Conservation (phyloP, 2,797 vertebrate genomes). For the Liasis olivaceus region DNA sequence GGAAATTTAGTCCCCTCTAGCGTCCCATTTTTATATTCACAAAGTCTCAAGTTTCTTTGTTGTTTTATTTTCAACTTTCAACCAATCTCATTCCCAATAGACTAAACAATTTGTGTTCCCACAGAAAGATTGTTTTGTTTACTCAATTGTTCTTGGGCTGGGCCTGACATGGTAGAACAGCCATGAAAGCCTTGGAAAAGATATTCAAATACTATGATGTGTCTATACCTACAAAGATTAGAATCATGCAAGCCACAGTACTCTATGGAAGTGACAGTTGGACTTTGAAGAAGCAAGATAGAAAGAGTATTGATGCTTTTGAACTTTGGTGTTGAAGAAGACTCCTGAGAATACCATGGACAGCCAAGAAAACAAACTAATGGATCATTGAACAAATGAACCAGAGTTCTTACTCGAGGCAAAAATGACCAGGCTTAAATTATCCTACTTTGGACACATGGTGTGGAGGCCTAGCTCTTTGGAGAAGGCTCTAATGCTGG, state of each 20-base stretch:
- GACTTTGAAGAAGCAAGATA: too few relatives aligned
- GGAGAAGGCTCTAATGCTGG: background rate
- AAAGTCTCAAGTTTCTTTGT: background rate
- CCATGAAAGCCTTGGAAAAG: too few relatives aligned
- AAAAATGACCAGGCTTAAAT: background rate
- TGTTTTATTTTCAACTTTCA: background rate
- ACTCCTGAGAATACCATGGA: too few relatives aligned
- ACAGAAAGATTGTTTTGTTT: background rate
- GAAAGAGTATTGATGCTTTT: too few relatives aligned
- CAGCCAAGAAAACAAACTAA: too few relatives aligned
- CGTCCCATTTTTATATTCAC: background rate
- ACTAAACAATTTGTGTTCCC: background rate
- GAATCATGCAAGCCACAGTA: too few relatives aligned
- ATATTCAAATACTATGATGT: too few relatives aligned
- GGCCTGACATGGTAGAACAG: too few relatives aligned
- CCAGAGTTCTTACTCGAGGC: background rate
- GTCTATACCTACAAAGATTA: too few relatives aligned
- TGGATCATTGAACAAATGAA: background rate
- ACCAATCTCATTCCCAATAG: background rate
- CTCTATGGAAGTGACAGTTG: too few relatives aligned
- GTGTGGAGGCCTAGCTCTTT: background rate
- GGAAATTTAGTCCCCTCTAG: background rate
- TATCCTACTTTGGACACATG: background rate
- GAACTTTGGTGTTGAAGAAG: too few relatives aligned
- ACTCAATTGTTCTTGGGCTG: background rate